Percentiles rank a stretch among this genome's conserved stretches.
Conservation (phyloP, 2,797 vertebrate species). For the Rhabdophis nuchalis region DNA sequence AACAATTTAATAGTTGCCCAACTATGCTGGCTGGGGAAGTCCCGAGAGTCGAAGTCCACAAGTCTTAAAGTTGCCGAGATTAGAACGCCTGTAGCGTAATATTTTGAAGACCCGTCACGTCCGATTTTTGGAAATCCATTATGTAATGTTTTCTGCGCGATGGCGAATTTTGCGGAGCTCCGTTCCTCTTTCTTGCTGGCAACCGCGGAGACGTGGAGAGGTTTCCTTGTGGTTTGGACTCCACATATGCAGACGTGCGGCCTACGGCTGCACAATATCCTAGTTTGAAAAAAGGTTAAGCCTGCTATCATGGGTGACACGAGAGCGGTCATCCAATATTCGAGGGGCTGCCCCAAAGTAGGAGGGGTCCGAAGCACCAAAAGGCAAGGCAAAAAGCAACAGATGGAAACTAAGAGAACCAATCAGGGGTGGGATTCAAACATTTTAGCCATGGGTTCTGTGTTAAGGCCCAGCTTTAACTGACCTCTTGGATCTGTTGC, state of each 20-base stretch:
- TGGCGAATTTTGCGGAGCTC: background rate
- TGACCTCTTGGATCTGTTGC: slow-evolving; percentile 50
- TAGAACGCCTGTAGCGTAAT: background rate
- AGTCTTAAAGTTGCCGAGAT: background rate
- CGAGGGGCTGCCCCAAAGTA: background rate
- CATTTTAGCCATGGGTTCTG: no score
- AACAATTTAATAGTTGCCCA: background rate
- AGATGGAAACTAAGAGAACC: no score
- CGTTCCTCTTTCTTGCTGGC: background rate
- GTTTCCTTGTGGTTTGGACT: background rate
- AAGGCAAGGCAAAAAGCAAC: no score
- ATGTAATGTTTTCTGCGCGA: background rate
- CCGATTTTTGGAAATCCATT: background rate
- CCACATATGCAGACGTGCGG: background rate
- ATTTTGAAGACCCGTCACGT: background rate
- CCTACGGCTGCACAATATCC: background rate
- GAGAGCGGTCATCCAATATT: background rate
- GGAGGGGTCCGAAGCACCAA: no score
- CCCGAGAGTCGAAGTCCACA: background rate
- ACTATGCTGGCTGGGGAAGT: background rate
- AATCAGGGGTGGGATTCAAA: no score
- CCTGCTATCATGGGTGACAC: no score
- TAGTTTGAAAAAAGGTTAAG: background rate
- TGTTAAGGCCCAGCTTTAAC: rapidly evolving
- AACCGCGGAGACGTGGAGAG: background rate